Conservation (phyloP, 2,888 invertebrate genomes). For the Chrysolina americana region DNA sequence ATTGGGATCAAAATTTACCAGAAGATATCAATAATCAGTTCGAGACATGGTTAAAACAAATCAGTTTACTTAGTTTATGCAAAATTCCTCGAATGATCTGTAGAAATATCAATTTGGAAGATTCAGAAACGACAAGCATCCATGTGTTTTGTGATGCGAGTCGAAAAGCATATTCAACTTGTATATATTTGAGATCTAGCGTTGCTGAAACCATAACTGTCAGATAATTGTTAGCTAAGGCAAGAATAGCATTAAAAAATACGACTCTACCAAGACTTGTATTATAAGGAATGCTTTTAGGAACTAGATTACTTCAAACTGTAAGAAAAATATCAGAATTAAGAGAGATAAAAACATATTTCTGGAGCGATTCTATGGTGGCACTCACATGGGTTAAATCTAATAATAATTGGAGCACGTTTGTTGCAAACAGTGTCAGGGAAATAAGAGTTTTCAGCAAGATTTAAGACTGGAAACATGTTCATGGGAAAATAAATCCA, state of each 20-base stretch:
- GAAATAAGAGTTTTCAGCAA: not conserved
- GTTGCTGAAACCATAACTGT: not conserved
- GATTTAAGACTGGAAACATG: not conserved
- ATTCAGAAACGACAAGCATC: not conserved
- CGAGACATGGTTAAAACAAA: constrained; percentile 7
- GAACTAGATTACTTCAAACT: constrained; percentile 2
- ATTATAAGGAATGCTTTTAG: constrained; percentile 13
- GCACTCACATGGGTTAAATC: constrained; percentile 19
- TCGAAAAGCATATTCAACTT: not conserved
- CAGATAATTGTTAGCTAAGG: not conserved
- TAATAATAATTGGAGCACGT: constrained; percentile 18
- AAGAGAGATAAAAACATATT: constrained; percentile 20
- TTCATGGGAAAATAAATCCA: constrained; percentile 13
- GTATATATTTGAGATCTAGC: not conserved
- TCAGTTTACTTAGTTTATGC: constrained; percentile 6
- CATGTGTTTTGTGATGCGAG: constrained; percentile 13
- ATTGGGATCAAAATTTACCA: constrained; percentile 16
- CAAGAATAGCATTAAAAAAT: constrained; percentile 12
- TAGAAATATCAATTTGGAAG: constrained; percentile 7
- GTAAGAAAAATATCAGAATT: not conserved
- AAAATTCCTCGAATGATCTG: not conserved
- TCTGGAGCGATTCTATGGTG: constrained; percentile 25
- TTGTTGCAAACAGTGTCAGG: constrained; percentile 22
- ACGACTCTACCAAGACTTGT: constrained; percentile 16
- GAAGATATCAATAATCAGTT: constrained; percentile 9